Base-by-base conservation (phyloP, 2,888 invertebrate species). In the Trichopoda pennipes region DNA sequence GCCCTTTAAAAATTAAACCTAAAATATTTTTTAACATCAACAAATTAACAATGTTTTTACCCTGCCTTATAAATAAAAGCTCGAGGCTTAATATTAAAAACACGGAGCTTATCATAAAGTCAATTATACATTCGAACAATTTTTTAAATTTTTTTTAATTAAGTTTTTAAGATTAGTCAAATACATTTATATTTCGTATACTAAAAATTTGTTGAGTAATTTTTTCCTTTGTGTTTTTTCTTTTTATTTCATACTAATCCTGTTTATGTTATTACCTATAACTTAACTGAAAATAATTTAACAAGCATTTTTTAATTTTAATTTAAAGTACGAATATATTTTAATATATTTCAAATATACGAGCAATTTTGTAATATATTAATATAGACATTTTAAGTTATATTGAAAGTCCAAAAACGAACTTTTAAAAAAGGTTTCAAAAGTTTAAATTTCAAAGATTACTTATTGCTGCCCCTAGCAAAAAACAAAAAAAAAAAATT, bases 391-490 rank as follows among this genome's bases (percentile, higher is more conserved):
- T 32, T 63, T 12, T 55, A 69, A 61, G 51, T 73, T 58, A 38
- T 28, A 47, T 56, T 56, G 16, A 68, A 60, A 58, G 47, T 49
- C 47, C 64, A 64, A 61, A 58, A 63, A 35, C 35, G 44, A 68
- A 28, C 4, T 28, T 28, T 28, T 6, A 55, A 63, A n/a, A n/a
- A n/a, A 70, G 55, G 19, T 21, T 58, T 51, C 35, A 60, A 32
- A 32, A 44, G 51, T 8, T 56, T 35, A 38, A 28, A 61, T 61
- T 63, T 53, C 51, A 68, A 28, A 19, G 23, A 44, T 72, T 73
- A 49, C 53, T 73, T 60, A 35, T 72, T 58, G 64, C 9, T 60
- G 44, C 19, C 55, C 68, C 73, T 79, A 73, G 38, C 56, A 61
- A 38, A 38, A 32, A n/a, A n/a, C n/a, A n/a, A n/a, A n/a, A n/a